Base-by-base conservation (phyloP, 1,140 invertebrate genomes). In the Philopotamus ludificatus region DNA sequence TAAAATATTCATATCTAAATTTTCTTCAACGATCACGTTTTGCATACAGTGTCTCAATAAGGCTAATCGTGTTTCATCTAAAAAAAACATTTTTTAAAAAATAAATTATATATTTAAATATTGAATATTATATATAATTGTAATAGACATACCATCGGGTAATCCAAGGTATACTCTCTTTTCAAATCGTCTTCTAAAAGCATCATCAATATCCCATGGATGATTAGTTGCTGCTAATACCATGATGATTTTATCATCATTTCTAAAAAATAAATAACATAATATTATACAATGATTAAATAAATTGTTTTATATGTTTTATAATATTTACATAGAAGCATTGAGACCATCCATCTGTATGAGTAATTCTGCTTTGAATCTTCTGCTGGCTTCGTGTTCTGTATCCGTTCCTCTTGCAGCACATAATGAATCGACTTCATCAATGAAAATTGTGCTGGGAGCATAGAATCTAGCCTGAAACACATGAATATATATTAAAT, bases 201-300 rank as follows among this genome's bases (percentile, higher is more conserved):
- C 98, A 79, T 99, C 97, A 76, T 99, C 98, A 72, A 99, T 93
- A 75, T 99, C 96, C 97, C 97, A 99, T 1, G 98, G 97, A 77
- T 98, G 98, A 82, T 99, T 99, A 0, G 98, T 99, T 0, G 98
- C 98, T 4, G 97, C 97, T 65, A 99, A 79, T 8, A 99, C 96
- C 93, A 99, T 98, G 0, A 99, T 94, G 15, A 96, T 80, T 72
- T 87, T 87, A 16, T 87, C 85, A 65, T 84, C 83, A 70, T 84
- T 78, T 54, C 79, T 81, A 60, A 21, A 61, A 66, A 18, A 18
- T 54, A 26, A 12, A 54, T 50, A 54, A 54, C 20, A 54, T 54
- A 28, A 54, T 54, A 12, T 51, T 21, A 51, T 20, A 25, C 15
- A 51, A 7, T 45, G 16, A 45, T 45, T 45, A n/a, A 8, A 28